These are phyloP conservation scores for Parnassius glacialis DNA, from an alignment of 2,888 invertebrate genomes.

Conservation along the genomic window DNA sequence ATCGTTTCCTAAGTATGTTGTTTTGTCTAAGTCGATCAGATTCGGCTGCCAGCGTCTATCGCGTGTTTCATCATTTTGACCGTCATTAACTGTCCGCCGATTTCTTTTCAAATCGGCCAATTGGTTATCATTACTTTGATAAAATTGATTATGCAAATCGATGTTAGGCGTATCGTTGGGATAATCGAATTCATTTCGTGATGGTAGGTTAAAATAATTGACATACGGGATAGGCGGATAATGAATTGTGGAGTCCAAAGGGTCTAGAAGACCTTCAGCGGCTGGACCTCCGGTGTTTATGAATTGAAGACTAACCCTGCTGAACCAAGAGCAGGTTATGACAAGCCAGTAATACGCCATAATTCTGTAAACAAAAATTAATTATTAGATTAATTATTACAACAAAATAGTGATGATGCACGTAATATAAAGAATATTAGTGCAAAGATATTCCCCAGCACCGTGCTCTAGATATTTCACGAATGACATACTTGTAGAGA, in stretches of 20 bases:
- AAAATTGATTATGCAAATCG: constrained; percentile 35
- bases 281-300: constrained; percentile 52
- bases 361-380: constrained; percentile 51
- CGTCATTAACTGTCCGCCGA: constrained; percentile 20
- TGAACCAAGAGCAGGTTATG: constrained; percentile 61
- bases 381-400: neutral
- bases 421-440: neutral
- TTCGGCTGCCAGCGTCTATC: constrained; percentile 51
- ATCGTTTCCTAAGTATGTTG: constrained; percentile 44
- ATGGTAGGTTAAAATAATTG: constrained; percentile 50
- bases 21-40: constrained; percentile 50
- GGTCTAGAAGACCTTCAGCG: constrained; percentile 45
- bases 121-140: constrained; percentile 35
- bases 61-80: constrained; percentile 31
- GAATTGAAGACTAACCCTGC: constrained; percentile 63
- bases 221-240: constrained; percentile 48
- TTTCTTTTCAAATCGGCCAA: constrained; percentile 35
- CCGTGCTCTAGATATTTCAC: too few species aligned
- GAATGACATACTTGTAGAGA: too few species aligned
- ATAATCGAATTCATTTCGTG: constrained; percentile 37
- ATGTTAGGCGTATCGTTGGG: constrained; percentile 37
- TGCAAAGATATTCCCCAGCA: neutral
- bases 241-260: constrained; percentile 43
- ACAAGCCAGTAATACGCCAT: constrained; percentile 68
- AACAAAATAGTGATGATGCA: neutral